A percentile compares a stretch with the other conserved stretches of the same genome.
Conservation (phyloP, 2,113 vertebrate species). For the Paratilapia polleni region DNA sequence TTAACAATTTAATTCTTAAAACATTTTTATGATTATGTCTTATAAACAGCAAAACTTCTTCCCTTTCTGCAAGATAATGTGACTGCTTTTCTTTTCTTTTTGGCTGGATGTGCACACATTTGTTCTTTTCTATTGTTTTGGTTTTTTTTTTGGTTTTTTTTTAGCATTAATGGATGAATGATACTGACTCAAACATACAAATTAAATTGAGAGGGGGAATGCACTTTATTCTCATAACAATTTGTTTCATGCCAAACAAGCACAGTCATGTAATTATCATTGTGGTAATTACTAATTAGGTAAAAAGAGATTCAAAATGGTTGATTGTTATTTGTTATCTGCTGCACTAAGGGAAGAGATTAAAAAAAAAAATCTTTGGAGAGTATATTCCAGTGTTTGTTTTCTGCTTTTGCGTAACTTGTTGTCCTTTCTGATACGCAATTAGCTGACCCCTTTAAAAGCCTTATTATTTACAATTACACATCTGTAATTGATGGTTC, state of each 20-base stretch:
- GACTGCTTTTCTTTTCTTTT: not conserved
- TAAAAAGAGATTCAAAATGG: constrained; percentile 57
- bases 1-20: not conserved
- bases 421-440: constrained; percentile 21
- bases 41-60: not conserved
- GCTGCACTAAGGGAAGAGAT: constrained; percentile 12
- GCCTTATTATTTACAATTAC: constrained; percentile 36
- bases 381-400: constrained; percentile 28
- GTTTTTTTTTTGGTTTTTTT: constrained; percentile 39
- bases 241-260: constrained; percentile 66
- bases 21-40: constrained; percentile 1
- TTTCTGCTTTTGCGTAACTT: constrained; percentile 23
- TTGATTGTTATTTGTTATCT: constrained; percentile 62
- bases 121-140: not conserved
- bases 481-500: constrained; percentile 61
- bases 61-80: not conserved
- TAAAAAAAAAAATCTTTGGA: constrained; percentile 6
- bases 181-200: constrained; percentile 49
- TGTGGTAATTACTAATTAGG: constrained; percentile 71
- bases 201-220: constrained; percentile 62
- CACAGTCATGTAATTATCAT: constrained; percentile 68
- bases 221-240: constrained; percentile 61
- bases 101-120: not conserved
- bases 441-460: constrained; percentile 58
- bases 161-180: constrained; percentile 44